Base-by-base conservation (phyloP, 2,113 vertebrate species). In the Mustela nigripes region DNA sequence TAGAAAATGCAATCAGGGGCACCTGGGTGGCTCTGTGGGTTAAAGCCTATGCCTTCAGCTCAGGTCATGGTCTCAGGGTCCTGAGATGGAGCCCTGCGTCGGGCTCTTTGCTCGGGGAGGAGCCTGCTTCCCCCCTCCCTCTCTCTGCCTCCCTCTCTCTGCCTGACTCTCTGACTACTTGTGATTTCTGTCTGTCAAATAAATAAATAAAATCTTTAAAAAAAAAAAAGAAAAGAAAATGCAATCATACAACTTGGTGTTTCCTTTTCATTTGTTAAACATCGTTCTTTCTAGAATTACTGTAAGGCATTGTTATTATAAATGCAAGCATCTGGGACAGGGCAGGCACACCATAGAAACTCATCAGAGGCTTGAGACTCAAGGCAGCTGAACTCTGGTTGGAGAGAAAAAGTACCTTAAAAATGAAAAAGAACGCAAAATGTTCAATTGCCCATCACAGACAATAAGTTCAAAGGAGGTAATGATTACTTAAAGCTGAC, bases 371-470 rank as follows among this genome's bases (percentile, higher is more conserved):
- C 62, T n/a, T 7, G 28, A 87, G 81, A 79, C 53, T 95, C 60
- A 93, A 80, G 67, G 24, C 73, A 65, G 24, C 0, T 96, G 22
- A 87, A 94, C 21, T 91, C 82, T 60, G 36, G 26, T 21, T 83
- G 45, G 15, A 69, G 21, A 69, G 31, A 62, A 53, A 95, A 85
- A 62, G 28, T 89, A 89, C 11, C 62, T 85, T 81, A n/a, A 94
- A 85, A 97, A 96, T 60, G 63, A 94, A 73, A 39, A 73, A 31
- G n/a, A 82, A 86, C 31, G 48, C 14, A 74, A 93, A 78, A 89
- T 53, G 63, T 73, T 5, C 65, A 26, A 84, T 15, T 79, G 42
- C 16, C 79, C 50, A 0, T 48, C 91, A 91, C 11, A 58, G 19
- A 48, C 14, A 22, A 11, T 28, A 96, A 53, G 62, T 76, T 76